These are phyloP conservation scores for Apostichopus japonicus DNA, from an alignment of 35 echinoderm and acorn worm species.

Conservation along the genomic window DNA sequence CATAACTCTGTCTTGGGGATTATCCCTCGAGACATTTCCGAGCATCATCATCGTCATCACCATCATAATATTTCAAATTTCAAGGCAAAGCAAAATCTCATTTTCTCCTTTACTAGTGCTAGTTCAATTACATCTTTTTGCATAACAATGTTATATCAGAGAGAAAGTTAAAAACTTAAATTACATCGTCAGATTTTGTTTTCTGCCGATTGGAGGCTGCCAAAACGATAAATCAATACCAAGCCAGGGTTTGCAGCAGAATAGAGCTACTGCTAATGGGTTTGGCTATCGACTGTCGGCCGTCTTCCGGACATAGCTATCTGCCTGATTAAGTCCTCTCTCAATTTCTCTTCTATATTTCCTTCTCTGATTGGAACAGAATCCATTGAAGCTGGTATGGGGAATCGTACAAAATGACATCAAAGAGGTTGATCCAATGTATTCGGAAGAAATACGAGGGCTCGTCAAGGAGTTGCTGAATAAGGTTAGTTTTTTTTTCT, in stretches of 20 bases:
- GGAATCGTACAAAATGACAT: conserved; percentile 92
- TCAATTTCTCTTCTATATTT: not conserved
- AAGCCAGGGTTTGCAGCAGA: conserved; percentile 18
- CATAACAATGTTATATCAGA: not conserved
- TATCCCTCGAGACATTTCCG: not conserved
- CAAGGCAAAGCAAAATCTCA: not conserved
- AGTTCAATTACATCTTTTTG: not conserved
- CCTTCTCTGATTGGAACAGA: conserved; percentile 58
- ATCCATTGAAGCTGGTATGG: conserved; percentile 89
- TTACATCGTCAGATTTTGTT: conserved; percentile 23
- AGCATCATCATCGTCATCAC: not conserved
- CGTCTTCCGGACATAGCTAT: conserved; percentile 38
- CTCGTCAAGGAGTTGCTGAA: conserved; percentile 79
- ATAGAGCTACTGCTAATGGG: conserved; percentile 30
- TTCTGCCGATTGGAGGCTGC: not conserved
- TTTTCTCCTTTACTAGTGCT: not conserved
- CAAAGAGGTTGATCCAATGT: conserved; percentile 68
- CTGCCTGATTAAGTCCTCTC: conserved; percentile 32
- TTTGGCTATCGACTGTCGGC: conserved; percentile 35
- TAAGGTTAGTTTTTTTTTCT: conserved; percentile 65
- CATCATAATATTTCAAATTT: not conserved
- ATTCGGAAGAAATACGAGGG: conserved; percentile 74
- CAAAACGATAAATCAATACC: conserved; percentile 49
- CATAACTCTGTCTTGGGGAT: no score
- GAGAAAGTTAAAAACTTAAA: not conserved